Evolutionary conservation across 2,797 vertebrate genomes (phyloP).

Genomic region (Arrhamphus sclerolepis): DNA sequence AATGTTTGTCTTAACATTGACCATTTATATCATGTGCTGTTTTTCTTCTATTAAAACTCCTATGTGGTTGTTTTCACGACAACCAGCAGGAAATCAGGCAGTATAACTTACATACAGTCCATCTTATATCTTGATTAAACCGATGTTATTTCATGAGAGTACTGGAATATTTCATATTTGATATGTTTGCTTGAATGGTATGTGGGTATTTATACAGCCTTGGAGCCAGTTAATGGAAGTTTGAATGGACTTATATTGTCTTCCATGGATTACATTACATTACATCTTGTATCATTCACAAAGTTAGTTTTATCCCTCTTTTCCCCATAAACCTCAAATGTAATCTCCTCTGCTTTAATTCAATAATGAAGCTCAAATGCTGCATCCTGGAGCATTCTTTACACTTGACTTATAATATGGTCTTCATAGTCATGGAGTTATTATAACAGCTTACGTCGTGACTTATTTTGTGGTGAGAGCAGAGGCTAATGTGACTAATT

Average conservation of each 20-base stretch:
- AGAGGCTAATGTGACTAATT: constrained; percentile 73
- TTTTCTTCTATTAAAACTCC: constrained; percentile 59
- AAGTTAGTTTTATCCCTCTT: neutral
- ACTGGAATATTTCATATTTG: neutral
- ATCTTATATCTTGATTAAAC: neutral
- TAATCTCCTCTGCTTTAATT: neutral
- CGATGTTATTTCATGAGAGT: neutral
- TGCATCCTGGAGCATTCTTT: neutral
- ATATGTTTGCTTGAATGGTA: neutral
- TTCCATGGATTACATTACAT: constrained; percentile 2
- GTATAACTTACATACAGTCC: neutral
- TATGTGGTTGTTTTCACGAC: constrained; percentile 52
- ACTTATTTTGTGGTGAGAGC: constrained; percentile 50
- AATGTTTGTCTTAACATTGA: constrained; percentile 45
- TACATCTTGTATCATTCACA: neutral
- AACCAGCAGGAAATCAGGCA: constrained; percentile 1
- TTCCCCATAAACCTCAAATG: neutral
- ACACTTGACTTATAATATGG: constrained; percentile 13
- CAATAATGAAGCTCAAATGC: neutral
- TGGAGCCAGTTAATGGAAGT: constrained; percentile 12
- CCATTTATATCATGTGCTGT: constrained; percentile 63
- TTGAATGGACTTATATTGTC: neutral
- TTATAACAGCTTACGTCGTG: constrained; percentile 25
- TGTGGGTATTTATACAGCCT: neutral
- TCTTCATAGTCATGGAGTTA: constrained; percentile 21